phyloP scores from a whole-genome alignment of 2,797 vertebrate species.

The Chaunax sp. region DNA sequence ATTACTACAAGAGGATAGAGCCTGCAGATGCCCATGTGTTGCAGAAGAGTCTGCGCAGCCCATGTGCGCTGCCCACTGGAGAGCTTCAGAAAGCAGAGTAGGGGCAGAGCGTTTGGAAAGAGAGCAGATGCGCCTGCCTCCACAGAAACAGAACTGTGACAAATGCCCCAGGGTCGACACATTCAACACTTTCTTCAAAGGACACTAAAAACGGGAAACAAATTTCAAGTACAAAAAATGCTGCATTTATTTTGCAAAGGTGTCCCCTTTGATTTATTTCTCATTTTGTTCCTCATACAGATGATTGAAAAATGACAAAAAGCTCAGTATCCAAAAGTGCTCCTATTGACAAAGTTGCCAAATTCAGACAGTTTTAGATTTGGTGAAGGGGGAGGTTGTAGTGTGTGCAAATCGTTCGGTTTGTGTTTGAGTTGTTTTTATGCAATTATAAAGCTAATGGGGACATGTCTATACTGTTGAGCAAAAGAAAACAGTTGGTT shows the following conservation, averaged over 20 bases:
- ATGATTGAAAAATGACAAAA: constrained; percentile 64
- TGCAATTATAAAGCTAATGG: constrained; percentile 74
- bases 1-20: constrained; percentile 99
- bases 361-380: constrained; percentile 72
- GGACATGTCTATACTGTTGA: constrained; percentile 72
- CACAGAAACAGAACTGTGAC: constrained; percentile 87
- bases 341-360: constrained; percentile 73
- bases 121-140: constrained; percentile 88
- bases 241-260: constrained; percentile 83
- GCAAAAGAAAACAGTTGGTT: constrained; percentile 67
- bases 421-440: constrained; percentile 81
- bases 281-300: constrained; percentile 65
- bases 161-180: constrained; percentile 82
- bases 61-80: constrained; percentile 89
- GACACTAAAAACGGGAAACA: constrained; percentile 85
- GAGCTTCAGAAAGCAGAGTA: constrained; percentile 96
- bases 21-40: constrained; percentile 98
- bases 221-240: constrained; percentile 81
- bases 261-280: constrained; percentile 62
- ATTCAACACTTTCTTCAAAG: constrained; percentile 86
- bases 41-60: constrained; percentile 97
- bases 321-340: constrained; percentile 70
- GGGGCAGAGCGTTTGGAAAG: constrained; percentile 76
- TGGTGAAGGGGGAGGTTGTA: constrained; percentile 68
- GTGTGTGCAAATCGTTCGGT: constrained; percentile 76